These are phyloP conservation scores for Arge pagana DNA, from an alignment of 2,888 invertebrate genomes.

Conservation along the genomic window DNA sequence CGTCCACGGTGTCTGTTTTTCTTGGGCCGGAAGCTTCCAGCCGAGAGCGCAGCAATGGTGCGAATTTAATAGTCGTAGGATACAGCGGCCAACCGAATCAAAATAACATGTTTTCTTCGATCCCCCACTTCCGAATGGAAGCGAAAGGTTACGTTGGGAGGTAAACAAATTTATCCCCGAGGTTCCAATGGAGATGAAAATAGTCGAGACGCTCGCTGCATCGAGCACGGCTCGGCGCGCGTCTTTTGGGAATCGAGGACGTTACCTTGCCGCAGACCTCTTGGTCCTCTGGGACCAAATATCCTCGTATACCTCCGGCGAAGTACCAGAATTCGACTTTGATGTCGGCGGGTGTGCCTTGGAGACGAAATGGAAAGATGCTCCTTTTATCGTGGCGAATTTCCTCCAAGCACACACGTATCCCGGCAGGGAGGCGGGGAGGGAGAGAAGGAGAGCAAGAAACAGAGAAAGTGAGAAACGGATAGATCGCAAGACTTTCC, in stretches of 20 bases:
- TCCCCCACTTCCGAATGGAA: too few relatives aligned
- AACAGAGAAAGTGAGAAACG: not conserved
- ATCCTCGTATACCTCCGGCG: slow-evolving; percentile 14
- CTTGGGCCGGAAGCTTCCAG: too few relatives aligned
- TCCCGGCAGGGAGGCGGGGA: not conserved
- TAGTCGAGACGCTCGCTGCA: slow-evolving; percentile 20
- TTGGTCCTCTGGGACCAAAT: slow-evolving; percentile 13
- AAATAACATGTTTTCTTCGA: slow-evolving; percentile 12
- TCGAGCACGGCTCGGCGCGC: slow-evolving; percentile 3
- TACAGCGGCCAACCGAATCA: too few relatives aligned
- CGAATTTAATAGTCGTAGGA: too few relatives aligned
- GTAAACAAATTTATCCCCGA: slow-evolving; percentile 20
- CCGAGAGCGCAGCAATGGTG: too few relatives aligned
- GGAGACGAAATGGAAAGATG: slow-evolving; percentile 30
- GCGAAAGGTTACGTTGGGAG: too few relatives aligned
- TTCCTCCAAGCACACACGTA: not conserved
- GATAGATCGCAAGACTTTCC: not conserved
- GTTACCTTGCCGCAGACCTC: slow-evolving; percentile 12
- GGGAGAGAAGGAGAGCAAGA: not conserved
- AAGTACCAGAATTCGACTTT: slow-evolving; percentile 15
- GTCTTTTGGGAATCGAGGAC: too few relatives aligned
- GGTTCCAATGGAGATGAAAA: slow-evolving; percentile 21
- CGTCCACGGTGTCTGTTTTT: too few relatives aligned
- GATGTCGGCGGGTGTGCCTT: slow-evolving; percentile 31
- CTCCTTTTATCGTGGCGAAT: slow-evolving; percentile 36